Percentiles rank a stretch among this genome's conserved stretches.
Conservation (phyloP, 2,888 invertebrate species). For the Leuctra nigra region DNA sequence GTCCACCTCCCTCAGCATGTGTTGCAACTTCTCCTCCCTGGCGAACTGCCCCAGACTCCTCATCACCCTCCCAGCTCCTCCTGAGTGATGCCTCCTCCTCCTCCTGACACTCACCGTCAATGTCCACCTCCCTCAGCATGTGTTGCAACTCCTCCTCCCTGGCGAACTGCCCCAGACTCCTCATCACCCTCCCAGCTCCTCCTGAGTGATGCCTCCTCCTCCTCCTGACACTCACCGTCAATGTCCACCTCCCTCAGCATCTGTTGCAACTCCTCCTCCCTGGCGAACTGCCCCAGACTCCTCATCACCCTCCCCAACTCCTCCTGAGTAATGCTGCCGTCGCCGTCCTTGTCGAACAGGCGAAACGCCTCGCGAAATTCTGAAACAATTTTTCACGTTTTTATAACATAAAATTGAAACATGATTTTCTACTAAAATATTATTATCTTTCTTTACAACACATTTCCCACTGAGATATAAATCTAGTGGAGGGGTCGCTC, state of each 20-base stretch:
- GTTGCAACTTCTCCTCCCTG: conserved; percentile 75
- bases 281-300: conserved; percentile 77
- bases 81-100: no score
- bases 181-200: conserved; percentile 84
- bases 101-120: no score
- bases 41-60: conserved; percentile 81
- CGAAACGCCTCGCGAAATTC: conserved; percentile 83
- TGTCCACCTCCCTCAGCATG: conserved; percentile 78
- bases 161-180: conserved; percentile 79
- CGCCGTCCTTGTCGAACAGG: conserved; percentile 81
- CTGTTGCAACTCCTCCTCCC: conserved; percentile 77
- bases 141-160: conserved; percentile 78
- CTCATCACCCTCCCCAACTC: conserved; percentile 84
- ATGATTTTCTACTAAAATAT: no score
- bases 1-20: conserved; percentile 79
- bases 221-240: conserved; percentile 73
- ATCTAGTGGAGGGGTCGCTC: no score
- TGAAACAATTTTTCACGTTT: no score
- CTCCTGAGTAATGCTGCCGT: conserved; percentile 81
- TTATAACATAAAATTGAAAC: no score
- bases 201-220: conserved; percentile 81
- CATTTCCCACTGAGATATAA: no score
- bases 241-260: conserved; percentile 80
- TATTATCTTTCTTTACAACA: no score
- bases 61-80: conserved; percentile 82